phyloP scores from a whole-genome alignment of 2,888 invertebrate species.

The Nasonia oneida region DNA sequence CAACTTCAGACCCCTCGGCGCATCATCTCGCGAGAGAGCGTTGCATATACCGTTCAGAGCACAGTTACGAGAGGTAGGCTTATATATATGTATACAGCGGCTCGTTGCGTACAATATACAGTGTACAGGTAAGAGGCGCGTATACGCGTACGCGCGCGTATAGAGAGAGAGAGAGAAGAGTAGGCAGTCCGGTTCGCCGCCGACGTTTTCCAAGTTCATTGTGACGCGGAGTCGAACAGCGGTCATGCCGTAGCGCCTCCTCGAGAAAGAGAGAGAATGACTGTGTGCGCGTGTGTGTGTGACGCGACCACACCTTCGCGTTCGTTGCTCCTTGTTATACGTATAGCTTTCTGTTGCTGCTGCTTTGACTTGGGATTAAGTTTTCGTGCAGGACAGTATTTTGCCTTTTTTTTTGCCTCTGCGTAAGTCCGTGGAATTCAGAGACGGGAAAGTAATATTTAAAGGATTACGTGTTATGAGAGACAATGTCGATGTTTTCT shows the following conservation, averaged over 20 bases:
- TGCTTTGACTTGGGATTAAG: background rate
- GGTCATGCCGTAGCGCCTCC: conserved; percentile 55
- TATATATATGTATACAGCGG: background rate
- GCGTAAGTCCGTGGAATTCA: background rate
- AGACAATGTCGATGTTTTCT: background rate
- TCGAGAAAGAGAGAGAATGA: conserved; percentile 2
- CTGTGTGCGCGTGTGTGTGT: background rate
- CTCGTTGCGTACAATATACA: background rate
- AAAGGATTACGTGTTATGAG: background rate
- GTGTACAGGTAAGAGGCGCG: background rate
- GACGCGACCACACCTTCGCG: conserved; percentile 57
- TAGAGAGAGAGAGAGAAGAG: background rate
- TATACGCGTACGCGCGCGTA: background rate
- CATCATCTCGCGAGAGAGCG: conserved; percentile 8
- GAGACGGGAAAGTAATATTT: background rate
- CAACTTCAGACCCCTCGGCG: conserved; percentile 21
- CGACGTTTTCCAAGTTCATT: conserved; percentile 62
- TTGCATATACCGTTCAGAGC: conserved; percentile 57
- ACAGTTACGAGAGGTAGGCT: conserved; percentile 55
- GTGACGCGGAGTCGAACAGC: conserved; percentile 27
- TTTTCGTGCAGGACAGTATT: background rate
- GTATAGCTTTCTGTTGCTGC: no score
- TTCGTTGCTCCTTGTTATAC: background rate
- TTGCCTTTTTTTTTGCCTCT: background rate
- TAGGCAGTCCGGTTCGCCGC: conserved; percentile 22